These are phyloP conservation scores for Schizothorax lantsangensis DNA, from an alignment of 2,797 vertebrate species.

Conservation along the genomic window DNA sequence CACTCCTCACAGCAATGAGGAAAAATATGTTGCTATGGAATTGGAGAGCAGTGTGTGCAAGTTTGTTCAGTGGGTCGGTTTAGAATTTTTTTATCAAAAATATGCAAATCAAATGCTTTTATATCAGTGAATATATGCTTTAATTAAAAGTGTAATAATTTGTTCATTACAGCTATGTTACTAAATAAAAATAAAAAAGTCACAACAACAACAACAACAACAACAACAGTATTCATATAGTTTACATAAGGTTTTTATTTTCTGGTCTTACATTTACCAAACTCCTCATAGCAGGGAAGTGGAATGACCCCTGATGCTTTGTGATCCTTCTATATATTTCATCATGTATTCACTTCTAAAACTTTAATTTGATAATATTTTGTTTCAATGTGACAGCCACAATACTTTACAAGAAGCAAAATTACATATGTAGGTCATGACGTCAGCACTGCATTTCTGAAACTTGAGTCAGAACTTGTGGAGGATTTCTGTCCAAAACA, in stretches of 20 bases:
- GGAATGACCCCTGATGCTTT: neutral
- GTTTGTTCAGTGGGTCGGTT: neutral
- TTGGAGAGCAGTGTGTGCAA: neutral
- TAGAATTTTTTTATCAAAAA: neutral
- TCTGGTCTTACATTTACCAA: neutral
- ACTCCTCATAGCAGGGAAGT: neutral
- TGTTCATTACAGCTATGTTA: neutral
- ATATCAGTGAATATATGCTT: neutral
- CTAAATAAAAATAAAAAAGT: neutral
- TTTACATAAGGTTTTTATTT: neutral
- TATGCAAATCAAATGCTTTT: neutral
- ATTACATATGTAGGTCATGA: conserved; percentile 57
- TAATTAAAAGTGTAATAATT: neutral
- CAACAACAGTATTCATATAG: neutral
- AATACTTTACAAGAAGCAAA: conserved; percentile 42
- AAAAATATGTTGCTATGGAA: conserved; percentile 39
- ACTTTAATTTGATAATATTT: conserved; percentile 30
- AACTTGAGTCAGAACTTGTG: conserved; percentile 52
- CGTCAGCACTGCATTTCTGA: conserved; percentile 63
- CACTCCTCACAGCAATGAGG: conserved; percentile 15
- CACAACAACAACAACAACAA: neutral
- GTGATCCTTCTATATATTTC: neutral
- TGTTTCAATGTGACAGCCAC: conserved; percentile 12
- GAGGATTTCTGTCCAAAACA: conserved; percentile 52
- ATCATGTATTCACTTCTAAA: neutral